Base-by-base conservation (phyloP, 2,113 vertebrate genomes). In the Xiphophorus hellerii region DNA sequence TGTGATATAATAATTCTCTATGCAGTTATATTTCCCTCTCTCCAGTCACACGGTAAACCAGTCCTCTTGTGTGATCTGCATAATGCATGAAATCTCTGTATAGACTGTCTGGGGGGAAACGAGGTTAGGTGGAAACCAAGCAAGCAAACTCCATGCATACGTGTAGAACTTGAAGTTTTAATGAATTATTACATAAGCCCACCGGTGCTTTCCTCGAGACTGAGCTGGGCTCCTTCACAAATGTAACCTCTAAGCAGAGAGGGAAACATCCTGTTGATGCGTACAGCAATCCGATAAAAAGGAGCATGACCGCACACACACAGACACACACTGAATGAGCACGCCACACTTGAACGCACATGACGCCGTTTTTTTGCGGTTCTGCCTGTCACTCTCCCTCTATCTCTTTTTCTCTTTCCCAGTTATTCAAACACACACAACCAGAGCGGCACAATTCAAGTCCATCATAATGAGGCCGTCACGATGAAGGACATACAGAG, bases 61-160 rank as follows among this genome's bases (percentile, higher is more conserved):
- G 71, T 71, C 65, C 76, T 84, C 84, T 83, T 80, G 82, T 85
- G 87, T 66, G 54, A 77, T 37, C 70, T 92, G 86, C 90, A 93
- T 91, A 80, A 92, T 90, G 86, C 87, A 92, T 88, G 84, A 88
- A 78, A 64, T 64, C 80, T 84, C 73, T 66, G 80, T 73, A 70
- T 78, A 81, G 84, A 81, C 84, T 74, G 84, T 89, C 80, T 64
- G 58, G 85, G 84, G 85, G 76, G 72, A 82, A 82, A 60, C 67
- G 70, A 73, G 69, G 76, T 65, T 66, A 28, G 9, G 77, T 48
- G n/a, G 69, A 66, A 78, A 87, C 82, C 86, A 87, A 87, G 77
- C 25, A 48, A 51, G 73, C 25, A 2, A 76, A 84, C 73, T 78
- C 69, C 74, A 78, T 83, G 75, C 83, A 74, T 83, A 76, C 62